Conservation (phyloP, 2,797 vertebrate genomes). For the Anguilla marmorata region DNA sequence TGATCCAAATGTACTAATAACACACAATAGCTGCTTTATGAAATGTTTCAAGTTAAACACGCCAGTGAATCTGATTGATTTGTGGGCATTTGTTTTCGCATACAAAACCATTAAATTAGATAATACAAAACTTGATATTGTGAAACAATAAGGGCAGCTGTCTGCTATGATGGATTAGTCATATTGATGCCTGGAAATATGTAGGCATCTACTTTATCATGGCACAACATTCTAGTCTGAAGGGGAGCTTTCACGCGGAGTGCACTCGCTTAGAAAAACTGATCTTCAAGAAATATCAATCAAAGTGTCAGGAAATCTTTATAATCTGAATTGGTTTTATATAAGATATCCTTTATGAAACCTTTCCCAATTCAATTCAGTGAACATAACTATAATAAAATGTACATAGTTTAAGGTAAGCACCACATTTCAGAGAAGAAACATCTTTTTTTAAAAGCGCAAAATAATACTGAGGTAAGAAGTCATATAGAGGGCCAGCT, state of each 20-base stretch:
- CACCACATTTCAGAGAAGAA: too few species aligned
- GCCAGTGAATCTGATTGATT: conserved; percentile 25
- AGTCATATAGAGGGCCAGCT: too few species aligned
- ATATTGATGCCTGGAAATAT: conserved; percentile 15
- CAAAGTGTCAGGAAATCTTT: conserved; percentile 15
- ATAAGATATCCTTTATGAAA: conserved; percentile 10
- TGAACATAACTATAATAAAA: not conserved
- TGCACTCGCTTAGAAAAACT: not conserved
- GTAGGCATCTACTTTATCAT: conserved; percentile 5
- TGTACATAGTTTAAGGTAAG: not conserved
- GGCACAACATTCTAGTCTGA: not conserved
- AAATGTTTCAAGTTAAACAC: not conserved
- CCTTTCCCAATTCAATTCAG: not conserved
- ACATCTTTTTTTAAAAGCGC: not conserved
- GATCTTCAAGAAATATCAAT: conserved; percentile 11
- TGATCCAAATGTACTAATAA: not conserved
- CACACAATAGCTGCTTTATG: not conserved
- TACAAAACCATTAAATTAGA: conserved; percentile 31
- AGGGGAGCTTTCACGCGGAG: not conserved
- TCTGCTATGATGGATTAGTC: conserved; percentile 15
- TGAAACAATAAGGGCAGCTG: conserved; percentile 16
- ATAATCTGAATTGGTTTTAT: not conserved
- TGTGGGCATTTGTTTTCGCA: conserved; percentile 23
- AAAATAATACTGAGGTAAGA: not conserved
- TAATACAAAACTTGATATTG: conserved; percentile 25